Percentiles rank a stretch among this genome's conserved stretches.
phyloP scores from a whole-genome alignment of 2,797 vertebrate species.

The Myoxocephalus aenaeus region DNA sequence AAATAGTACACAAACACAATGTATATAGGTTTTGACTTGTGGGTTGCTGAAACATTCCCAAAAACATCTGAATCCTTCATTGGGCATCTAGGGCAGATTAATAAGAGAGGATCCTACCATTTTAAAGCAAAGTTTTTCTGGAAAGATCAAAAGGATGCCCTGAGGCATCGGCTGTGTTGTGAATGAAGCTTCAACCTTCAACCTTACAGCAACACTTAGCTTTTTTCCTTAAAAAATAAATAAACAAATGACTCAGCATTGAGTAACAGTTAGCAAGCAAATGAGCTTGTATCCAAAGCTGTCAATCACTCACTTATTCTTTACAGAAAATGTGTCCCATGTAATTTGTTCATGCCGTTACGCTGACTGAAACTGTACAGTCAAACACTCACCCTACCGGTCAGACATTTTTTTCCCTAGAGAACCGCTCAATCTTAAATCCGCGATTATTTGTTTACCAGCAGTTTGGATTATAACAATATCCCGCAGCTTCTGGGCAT shows the following conservation, averaged over 20 bases:
- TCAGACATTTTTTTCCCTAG: too few species aligned
- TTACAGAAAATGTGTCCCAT: not conserved
- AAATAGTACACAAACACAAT: slow-evolving; percentile 16
- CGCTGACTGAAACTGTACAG: not conserved
- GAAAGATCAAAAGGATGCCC: slow-evolving; percentile 55
- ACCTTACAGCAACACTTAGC: slow-evolving; percentile 14
- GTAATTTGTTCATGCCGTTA: not conserved
- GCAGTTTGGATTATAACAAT: not conserved
- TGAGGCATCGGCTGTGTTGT: slow-evolving; percentile 21
- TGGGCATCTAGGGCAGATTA: slow-evolving; percentile 33
- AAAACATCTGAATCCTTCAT: slow-evolving; percentile 10
- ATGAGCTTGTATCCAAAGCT: not conserved
- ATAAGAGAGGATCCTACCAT: slow-evolving; percentile 40
- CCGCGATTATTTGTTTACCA: not conserved
- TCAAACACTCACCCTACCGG: not conserved
- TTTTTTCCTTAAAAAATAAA: slow-evolving; percentile 1
- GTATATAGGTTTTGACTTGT: slow-evolving; percentile 20
- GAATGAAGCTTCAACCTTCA: slow-evolving; percentile 43
- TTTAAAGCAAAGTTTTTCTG: slow-evolving; percentile 42
- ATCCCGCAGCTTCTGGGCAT: not conserved
- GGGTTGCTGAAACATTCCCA: slow-evolving; percentile 36
- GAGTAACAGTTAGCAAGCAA: not conserved
- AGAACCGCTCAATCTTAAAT: not conserved
- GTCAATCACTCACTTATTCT: not conserved
- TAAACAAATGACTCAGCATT: slow-evolving; percentile 11